Evolutionary conservation across 2,888 invertebrate species (phyloP).

Genomic region (Polymixis lichenea): DNA sequence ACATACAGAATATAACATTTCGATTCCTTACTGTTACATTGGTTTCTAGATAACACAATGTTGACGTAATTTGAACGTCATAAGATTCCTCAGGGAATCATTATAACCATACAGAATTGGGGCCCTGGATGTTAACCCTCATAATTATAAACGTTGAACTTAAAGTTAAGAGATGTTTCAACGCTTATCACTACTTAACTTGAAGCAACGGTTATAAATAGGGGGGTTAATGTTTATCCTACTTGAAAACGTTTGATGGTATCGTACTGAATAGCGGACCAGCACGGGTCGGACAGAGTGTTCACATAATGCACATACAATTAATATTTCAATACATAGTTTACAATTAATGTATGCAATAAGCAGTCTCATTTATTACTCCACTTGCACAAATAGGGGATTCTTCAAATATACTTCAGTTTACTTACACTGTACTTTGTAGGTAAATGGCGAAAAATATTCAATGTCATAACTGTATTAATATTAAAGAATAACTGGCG

Average conservation of each 20-base stretch:
- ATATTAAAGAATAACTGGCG: neutral
- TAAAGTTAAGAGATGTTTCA: too few relatives aligned
- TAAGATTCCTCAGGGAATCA: too few relatives aligned
- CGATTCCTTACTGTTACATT: too few relatives aligned
- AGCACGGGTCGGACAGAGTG: neutral
- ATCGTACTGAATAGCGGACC: neutral
- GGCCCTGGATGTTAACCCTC: neutral
- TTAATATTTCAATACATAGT: conserved; percentile 27
- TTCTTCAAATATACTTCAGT: conserved; percentile 4
- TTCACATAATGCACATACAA: conserved; percentile 16
- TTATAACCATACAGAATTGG: too few relatives aligned
- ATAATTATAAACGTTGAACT: too few relatives aligned
- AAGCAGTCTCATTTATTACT: conserved; percentile 35
- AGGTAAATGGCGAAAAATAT: neutral
- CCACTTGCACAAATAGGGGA: conserved; percentile 42
- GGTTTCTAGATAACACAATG: too few relatives aligned
- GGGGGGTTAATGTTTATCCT: neutral
- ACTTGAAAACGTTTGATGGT: neutral
- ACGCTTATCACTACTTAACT: too few relatives aligned
- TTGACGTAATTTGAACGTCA: too few relatives aligned
- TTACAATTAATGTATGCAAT: conserved; percentile 25
- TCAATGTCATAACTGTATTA: conserved; percentile 5
- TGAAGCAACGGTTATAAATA: too few relatives aligned
- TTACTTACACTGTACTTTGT: neutral
- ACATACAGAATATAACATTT: too few relatives aligned